Evolutionary conservation across 2,113 vertebrate genomes (phyloP).

Genomic region (Aviceda subcristata): DNA sequence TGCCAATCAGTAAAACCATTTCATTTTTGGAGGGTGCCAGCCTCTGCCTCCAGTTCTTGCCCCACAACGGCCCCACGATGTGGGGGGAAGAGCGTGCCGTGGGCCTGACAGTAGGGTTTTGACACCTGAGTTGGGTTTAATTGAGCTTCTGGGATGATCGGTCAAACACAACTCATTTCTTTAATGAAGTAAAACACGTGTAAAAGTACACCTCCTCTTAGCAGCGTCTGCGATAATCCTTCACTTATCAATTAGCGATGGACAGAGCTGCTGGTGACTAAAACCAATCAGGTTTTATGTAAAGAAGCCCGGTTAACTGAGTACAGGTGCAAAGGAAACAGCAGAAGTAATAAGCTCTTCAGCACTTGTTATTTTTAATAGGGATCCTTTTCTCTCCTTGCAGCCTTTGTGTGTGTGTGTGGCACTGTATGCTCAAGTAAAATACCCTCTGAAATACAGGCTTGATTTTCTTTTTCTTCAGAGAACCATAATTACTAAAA

Average conservation of each 20-base stretch:
- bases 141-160: background rate
- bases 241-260: background rate
- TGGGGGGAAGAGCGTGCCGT: background rate
- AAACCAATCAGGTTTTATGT: background rate
- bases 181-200: background rate
- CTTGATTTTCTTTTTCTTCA: constrained; percentile 24
- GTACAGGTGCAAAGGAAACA: background rate
- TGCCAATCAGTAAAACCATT: background rate
- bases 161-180: background rate
- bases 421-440: background rate
- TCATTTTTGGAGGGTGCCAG: background rate
- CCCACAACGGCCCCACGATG: background rate
- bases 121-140: background rate
- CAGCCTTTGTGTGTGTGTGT: background rate
- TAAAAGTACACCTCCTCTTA: background rate
- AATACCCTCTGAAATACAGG: constrained; percentile 30
- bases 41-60: background rate
- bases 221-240: background rate
- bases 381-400: constrained; percentile 7
- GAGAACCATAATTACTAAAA: constrained; percentile 19
- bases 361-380: constrained; percentile 23
- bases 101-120: background rate
- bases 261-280: background rate
- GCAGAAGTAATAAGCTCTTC: constrained; percentile 17
- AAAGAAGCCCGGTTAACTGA: background rate